Base-by-base conservation (phyloP, 2,888 invertebrate genomes). In the Ametastegia equiseti region DNA sequence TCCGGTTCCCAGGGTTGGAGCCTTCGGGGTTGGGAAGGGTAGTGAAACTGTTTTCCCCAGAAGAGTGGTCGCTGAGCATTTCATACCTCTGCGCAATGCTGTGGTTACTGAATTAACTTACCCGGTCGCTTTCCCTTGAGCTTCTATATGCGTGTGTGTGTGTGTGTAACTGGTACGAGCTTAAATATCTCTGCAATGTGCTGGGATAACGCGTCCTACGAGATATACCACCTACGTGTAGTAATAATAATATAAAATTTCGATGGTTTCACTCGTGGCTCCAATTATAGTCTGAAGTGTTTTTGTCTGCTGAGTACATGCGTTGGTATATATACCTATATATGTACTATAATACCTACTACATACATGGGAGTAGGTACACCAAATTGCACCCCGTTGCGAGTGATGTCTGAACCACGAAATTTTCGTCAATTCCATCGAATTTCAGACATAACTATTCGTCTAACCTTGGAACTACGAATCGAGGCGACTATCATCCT, bases 1-100 rank as follows among this genome's bases (percentile, higher is more conserved):
- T 57, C 80, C 57, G 30, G 71, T 60, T 80, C 36, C 42, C 71
- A 13, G 39, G 47, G 71, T 73, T 19, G 30, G 60, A 9, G 42
- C 5, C n/a, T n/a, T 2, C 15, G 80, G 57, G 19, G 60, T 69
- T 39, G 71, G 42, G 27, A 80, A 73, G 57, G 80, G 36, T n/a
- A n/a, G n/a, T 71, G 50, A 80, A 71, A 80, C 71, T 80, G 80
- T 80, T 57, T 80, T 45, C 57, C n/a, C 80, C 80, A 45, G 73
- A 71, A 80, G 71, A 69, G 71, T 73, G 71, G 42, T 80, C 71
- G 60, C 71, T 47, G 57, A 39, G 80, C 39, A 73, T 80, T 73
- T 80, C 71, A 54, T 80, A 57, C 71, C 80, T 73, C 71, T n/a
- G 71, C 78, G 60, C 30, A 78, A 63, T 78, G 30, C 60, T 63